A percentile compares a stretch with the other conserved stretches of the same genome.
phyloP scores from a whole-genome alignment of 2,113 vertebrate species.

The Progne subis region DNA sequence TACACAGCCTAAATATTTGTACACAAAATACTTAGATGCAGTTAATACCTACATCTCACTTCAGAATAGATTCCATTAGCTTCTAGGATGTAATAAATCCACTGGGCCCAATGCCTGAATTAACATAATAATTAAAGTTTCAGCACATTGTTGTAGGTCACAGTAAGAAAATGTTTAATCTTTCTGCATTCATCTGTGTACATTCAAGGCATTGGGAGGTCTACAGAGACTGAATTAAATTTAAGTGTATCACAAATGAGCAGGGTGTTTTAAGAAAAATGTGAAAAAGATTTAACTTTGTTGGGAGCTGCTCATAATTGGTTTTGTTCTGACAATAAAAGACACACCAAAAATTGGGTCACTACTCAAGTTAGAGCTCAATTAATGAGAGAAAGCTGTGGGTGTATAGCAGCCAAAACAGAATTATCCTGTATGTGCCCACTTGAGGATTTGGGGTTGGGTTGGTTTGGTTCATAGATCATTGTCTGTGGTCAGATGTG shows the following conservation, averaged over 20 bases:
- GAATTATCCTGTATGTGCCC: neutral
- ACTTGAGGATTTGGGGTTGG: neutral
- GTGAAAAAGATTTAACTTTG: conserved; percentile 47
- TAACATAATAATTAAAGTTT: conserved; percentile 71
- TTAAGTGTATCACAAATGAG: conserved; percentile 29
- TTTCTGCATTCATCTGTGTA: conserved; percentile 61
- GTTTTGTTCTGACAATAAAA: conserved; percentile 37
- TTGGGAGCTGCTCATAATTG: conserved; percentile 17
- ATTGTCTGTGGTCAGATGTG: neutral
- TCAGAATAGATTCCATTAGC: conserved; percentile 33
- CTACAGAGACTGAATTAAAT: conserved; percentile 40
- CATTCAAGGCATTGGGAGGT: neutral
- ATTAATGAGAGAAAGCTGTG: conserved; percentile 24
- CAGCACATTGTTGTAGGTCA: conserved; percentile 58
- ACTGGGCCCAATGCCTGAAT: conserved; percentile 38
- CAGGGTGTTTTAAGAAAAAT: conserved; percentile 27
- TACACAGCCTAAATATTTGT: neutral
- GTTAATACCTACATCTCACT: neutral
- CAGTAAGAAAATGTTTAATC: conserved; percentile 63
- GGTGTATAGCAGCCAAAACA: conserved; percentile 12
- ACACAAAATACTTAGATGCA: neutral
- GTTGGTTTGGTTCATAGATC: neutral
- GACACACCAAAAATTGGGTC: conserved; percentile 16
- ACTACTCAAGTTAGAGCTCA: neutral
- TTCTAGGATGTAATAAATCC: conserved; percentile 42